Conservation (phyloP, 2,888 invertebrate genomes). For the Drosophila kokeensis region DNA sequence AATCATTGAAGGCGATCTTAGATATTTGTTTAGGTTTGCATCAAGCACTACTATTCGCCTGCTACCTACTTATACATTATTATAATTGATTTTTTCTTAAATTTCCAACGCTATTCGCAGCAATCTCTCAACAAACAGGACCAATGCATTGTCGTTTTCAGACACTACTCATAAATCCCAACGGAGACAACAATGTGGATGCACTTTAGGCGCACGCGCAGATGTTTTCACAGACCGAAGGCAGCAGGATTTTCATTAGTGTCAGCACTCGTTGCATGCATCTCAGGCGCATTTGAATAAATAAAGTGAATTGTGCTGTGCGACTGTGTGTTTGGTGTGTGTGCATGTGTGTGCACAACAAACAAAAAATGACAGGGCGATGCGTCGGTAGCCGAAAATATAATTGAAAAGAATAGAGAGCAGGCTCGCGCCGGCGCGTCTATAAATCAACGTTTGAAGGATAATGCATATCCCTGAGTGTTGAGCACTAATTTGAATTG, state of each 20-base stretch:
- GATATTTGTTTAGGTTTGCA: neutral
- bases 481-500: conserved; percentile 71
- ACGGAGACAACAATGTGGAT: conserved; percentile 20
- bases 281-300: conserved; percentile 64
- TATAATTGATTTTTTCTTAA: conserved; percentile 29
- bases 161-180: conserved; percentile 22
- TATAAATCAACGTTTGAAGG: conserved; percentile 72
- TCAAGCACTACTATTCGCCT: neutral
- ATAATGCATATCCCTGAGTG: conserved; percentile 68
- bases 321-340: neutral
- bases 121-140: conserved; percentile 33
- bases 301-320: conserved; percentile 49
- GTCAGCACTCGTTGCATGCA: conserved; percentile 55
- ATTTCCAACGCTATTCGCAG: conserved; percentile 9
- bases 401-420: conserved; percentile 53
- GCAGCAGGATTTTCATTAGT: conserved; percentile 66
- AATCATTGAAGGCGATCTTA: neutral
- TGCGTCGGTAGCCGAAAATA: conserved; percentile 34
- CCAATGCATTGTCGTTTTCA: conserved; percentile 39
- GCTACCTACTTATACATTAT: neutral
- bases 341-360: conserved; percentile 27
- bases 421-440: conserved; percentile 45
- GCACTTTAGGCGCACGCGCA: conserved; percentile 62
- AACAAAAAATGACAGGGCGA: conserved; percentile 56
- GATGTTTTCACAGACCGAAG: conserved; percentile 61